phyloP scores from a whole-genome alignment of 2,113 vertebrate species.

The Austrofundulus limnaeus region DNA sequence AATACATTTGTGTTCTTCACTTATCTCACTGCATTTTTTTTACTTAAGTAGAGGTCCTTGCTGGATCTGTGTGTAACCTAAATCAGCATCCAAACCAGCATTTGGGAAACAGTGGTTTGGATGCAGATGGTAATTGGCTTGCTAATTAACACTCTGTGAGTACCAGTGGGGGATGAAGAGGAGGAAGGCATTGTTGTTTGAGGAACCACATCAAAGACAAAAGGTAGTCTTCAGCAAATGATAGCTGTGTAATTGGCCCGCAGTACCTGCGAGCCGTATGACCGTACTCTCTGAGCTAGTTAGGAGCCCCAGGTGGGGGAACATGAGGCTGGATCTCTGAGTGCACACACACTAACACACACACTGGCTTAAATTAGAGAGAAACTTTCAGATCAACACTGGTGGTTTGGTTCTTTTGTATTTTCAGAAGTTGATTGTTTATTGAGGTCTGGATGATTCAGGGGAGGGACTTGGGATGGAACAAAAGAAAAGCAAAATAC shows the following conservation, averaged over 20 bases:
- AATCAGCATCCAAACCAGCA: slow-evolving; percentile 33
- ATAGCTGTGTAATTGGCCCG: slow-evolving; percentile 73
- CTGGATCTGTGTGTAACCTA: slow-evolving; percentile 33
- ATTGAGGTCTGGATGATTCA: slow-evolving; percentile 62
- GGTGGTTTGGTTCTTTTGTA: slow-evolving; percentile 54
- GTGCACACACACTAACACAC: slow-evolving; percentile 28
- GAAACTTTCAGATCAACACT: slow-evolving; percentile 65
- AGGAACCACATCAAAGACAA: slow-evolving; percentile 75
- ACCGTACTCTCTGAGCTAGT: slow-evolving; percentile 69
- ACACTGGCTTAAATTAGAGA: slow-evolving; percentile 51
- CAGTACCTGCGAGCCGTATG: slow-evolving; percentile 62
- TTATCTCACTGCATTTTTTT: slow-evolving; percentile 10
- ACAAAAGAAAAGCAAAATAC: slow-evolving; percentile 59
- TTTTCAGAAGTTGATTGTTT: slow-evolving; percentile 68
- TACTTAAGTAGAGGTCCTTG: slow-evolving; percentile 19
- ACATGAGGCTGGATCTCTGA: slow-evolving; percentile 41
- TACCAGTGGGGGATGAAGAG: slow-evolving; percentile 57
- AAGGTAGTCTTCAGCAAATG: slow-evolving; percentile 73
- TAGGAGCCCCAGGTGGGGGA: slow-evolving; percentile 70
- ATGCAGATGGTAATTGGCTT: slow-evolving; percentile 72
- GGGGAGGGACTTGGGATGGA: slow-evolving; percentile 64
- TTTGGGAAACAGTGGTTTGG: slow-evolving; percentile 45
- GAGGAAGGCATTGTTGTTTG: slow-evolving; percentile 70
- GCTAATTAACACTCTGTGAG: slow-evolving; percentile 71
- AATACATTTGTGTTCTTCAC: not conserved